Percentiles rank a stretch among this genome's conserved stretches.
phyloP scores from a whole-genome alignment of 2,888 invertebrate genomes.

The Spialia ferax region DNA sequence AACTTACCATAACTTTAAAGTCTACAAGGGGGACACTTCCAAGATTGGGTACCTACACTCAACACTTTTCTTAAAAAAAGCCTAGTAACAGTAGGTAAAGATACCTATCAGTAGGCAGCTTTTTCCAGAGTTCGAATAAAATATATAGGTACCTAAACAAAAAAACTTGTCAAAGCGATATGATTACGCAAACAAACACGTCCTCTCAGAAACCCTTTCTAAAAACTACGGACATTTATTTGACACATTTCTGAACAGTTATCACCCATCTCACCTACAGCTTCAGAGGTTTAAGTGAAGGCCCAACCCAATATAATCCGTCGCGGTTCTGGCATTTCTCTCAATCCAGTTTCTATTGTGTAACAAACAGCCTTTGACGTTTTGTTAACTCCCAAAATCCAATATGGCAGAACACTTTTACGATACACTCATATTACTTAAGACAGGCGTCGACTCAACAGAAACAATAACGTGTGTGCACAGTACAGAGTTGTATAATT shows the following conservation, averaged over 20 bases:
- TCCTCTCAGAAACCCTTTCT: background rate
- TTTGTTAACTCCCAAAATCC: slow-evolving; percentile 26
- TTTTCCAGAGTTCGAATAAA: background rate
- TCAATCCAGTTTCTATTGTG: background rate
- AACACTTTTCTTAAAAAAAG: too few species aligned
- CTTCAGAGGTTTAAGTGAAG: background rate
- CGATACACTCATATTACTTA: slow-evolving; percentile 21
- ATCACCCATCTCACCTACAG: background rate
- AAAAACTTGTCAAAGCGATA: background rate
- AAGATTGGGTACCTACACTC: too few species aligned
- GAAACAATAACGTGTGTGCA: slow-evolving; percentile 31
- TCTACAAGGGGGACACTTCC: too few species aligned
- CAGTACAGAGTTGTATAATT: slow-evolving; percentile 7
- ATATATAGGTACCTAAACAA: background rate
- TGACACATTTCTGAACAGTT: slow-evolving; percentile 7
- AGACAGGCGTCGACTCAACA: slow-evolving; percentile 14
- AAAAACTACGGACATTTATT: background rate
- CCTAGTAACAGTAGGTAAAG: too few species aligned
- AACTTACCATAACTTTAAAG: too few species aligned
- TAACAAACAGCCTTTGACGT: background rate
- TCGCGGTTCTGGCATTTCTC: background rate
- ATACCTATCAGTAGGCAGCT: too few species aligned
- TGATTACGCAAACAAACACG: background rate
- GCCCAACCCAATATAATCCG: slow-evolving; percentile 3
- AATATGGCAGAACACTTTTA: slow-evolving; percentile 36